Evolutionary conservation across 23 tunicate species (phyloP).

Genomic region (Corella eumyota): DNA sequence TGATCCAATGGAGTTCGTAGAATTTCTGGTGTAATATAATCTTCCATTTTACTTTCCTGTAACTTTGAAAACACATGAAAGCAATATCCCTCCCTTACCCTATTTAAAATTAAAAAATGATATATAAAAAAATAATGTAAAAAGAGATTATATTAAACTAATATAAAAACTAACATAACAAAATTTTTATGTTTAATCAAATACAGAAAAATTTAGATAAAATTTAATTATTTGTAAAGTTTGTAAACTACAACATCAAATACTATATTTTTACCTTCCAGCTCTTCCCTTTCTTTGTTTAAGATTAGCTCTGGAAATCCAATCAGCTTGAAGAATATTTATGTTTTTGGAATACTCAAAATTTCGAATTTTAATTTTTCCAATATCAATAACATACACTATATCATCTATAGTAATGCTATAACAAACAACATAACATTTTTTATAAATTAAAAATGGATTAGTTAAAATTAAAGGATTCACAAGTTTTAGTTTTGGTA

Average conservation of each 20-base stretch:
- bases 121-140: not conserved
- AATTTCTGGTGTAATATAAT: conserved; percentile 62
- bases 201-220: not conserved
- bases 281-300: conserved; percentile 75
- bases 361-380: conserved; percentile 50
- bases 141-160: not conserved
- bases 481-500: no score
- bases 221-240: not conserved
- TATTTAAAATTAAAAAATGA: no score
- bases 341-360: conserved; percentile 51
- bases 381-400: conserved; percentile 76
- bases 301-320: conserved; percentile 71
- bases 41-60: conserved; percentile 42
- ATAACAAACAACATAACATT: no score
- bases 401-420: conserved; percentile 85
- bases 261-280: conserved; percentile 19
- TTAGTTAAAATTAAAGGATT: no score
- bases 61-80: conserved; percentile 55
- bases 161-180: not conserved
- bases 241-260: not conserved
- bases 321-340: conserved; percentile 26
- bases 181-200: not conserved
- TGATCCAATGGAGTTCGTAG: conserved; percentile 80
- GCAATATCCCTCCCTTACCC: conserved; percentile 75
- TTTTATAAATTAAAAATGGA: no score